A percentile compares a stretch with the other conserved stretches of the same genome.
Evolutionary conservation across 64 coral and sea anemone genomes (phyloP).

Genomic region (Dendronephthya gigantea): DNA sequence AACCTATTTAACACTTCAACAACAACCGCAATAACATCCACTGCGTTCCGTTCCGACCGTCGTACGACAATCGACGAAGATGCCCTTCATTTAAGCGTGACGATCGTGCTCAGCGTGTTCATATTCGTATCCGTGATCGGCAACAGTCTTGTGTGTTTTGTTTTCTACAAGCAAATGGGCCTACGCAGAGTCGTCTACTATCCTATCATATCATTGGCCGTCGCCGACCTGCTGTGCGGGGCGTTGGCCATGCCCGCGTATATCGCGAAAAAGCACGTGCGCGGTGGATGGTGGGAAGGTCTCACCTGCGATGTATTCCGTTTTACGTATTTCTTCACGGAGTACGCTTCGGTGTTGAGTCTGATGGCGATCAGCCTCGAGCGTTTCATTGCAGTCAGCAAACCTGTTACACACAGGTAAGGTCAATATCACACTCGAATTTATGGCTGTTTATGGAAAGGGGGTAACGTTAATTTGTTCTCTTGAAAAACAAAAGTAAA

Average conservation of each 20-base stretch:
- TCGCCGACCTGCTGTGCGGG: constrained; percentile 73
- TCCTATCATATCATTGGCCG: constrained; percentile 51
- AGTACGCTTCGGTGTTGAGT: constrained; percentile 80
- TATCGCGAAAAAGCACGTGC: constrained; percentile 60
- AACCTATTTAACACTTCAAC: neutral
- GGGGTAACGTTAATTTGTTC: too few relatives aligned
- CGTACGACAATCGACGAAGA: neutral
- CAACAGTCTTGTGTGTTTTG: constrained; percentile 36
- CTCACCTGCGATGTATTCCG: constrained; percentile 72
- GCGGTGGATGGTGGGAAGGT: constrained; percentile 16
- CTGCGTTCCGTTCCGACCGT: neutral
- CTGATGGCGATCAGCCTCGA: constrained; percentile 77
- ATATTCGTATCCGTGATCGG: constrained; percentile 23
- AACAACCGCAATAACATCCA: neutral
- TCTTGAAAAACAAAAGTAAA: neutral
- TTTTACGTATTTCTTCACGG: constrained; percentile 73
- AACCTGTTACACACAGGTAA: constrained; percentile 50
- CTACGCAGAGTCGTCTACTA: constrained; percentile 31
- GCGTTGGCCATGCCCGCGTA: constrained; percentile 76
- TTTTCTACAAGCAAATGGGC: constrained; percentile 10
- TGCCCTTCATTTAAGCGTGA: neutral
- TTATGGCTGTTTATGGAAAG: too few relatives aligned
- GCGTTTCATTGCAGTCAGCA: constrained; percentile 67
- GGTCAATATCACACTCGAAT: neutral
- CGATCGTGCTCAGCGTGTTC: neutral